Conservation (phyloP, 2,797 vertebrate genomes). For the Periophthalmus magnuspinnatus region DNA sequence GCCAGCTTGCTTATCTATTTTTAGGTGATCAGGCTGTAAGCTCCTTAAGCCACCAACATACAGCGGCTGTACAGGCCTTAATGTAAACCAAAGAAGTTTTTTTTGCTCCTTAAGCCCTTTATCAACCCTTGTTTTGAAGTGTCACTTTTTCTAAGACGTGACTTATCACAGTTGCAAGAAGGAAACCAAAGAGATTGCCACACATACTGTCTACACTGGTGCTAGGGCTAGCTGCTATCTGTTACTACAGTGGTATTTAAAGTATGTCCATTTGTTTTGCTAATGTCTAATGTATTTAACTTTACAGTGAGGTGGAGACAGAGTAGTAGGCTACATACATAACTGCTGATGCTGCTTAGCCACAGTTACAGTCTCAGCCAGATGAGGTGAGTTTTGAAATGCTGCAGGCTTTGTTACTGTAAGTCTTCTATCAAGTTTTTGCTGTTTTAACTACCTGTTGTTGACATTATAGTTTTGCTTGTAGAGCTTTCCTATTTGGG, state of each 20-base stretch:
- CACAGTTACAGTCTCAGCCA: background rate
- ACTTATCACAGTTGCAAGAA: background rate
- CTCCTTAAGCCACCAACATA: conserved; percentile 47
- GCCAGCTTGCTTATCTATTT: conserved; percentile 65
- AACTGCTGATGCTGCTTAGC: no score
- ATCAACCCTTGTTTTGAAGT: conserved; percentile 8
- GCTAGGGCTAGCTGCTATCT: background rate
- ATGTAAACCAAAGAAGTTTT: conserved; percentile 17
- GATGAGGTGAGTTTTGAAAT: background rate
- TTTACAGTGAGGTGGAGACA: background rate
- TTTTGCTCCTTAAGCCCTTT: background rate
- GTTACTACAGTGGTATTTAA: background rate
- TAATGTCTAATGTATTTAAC: background rate
- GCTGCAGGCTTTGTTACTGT: background rate
- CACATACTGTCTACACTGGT: background rate
- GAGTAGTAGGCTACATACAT: background rate
- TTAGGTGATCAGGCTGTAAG: conserved; percentile 54
- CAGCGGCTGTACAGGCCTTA: conserved; percentile 8
- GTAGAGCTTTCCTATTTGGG: background rate
- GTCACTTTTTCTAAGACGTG: conserved; percentile 43
- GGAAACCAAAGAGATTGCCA: background rate
- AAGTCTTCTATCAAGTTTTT: no score
- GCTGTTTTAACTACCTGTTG: background rate
- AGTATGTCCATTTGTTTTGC: background rate
- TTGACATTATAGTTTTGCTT: background rate